Conservation (phyloP, 2,888 invertebrate species). For the Syrphus vitripennis region DNA sequence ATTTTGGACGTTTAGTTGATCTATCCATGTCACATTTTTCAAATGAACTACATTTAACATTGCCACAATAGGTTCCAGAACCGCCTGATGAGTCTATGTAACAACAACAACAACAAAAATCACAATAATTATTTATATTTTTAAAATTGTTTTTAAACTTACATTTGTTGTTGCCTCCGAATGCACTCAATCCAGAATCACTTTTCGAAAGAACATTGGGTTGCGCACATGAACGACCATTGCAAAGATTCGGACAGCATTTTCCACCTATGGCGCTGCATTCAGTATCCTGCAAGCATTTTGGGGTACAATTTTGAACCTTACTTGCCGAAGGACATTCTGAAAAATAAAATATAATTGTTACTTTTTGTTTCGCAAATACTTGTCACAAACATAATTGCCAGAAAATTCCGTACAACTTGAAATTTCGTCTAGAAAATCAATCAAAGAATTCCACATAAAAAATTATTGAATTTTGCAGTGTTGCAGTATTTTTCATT, state of each 20-base stretch:
- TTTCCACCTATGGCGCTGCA: constrained; percentile 85
- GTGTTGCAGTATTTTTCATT: too few species aligned
- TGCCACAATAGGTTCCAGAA: constrained; percentile 85
- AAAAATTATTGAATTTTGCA: too few species aligned
- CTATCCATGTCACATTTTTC: constrained; percentile 87
- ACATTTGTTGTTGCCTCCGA: constrained; percentile 81
- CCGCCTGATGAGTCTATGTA: constrained; percentile 71
- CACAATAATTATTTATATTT: neutral
- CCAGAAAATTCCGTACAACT: too few species aligned
- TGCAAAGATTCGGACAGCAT: constrained; percentile 88
- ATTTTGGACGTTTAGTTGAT: constrained; percentile 85
- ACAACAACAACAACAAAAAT: too few species aligned
- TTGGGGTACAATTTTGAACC: constrained; percentile 86
- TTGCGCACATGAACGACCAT: constrained; percentile 85
- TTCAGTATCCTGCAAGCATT: constrained; percentile 86
- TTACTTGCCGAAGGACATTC: constrained; percentile 86
- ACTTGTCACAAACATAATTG: too few species aligned
- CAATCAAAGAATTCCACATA: too few species aligned
- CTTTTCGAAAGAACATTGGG: constrained; percentile 79
- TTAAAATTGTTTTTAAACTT: constrained; percentile 69
- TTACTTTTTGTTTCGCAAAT: too few species aligned
- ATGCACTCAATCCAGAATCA: constrained; percentile 74
- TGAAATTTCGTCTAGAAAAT: too few species aligned
- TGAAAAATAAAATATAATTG: neutral
- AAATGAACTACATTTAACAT: constrained; percentile 85